phyloP scores from a whole-genome alignment of 2,888 invertebrate species.

The Coelogynopora nodosa region DNA sequence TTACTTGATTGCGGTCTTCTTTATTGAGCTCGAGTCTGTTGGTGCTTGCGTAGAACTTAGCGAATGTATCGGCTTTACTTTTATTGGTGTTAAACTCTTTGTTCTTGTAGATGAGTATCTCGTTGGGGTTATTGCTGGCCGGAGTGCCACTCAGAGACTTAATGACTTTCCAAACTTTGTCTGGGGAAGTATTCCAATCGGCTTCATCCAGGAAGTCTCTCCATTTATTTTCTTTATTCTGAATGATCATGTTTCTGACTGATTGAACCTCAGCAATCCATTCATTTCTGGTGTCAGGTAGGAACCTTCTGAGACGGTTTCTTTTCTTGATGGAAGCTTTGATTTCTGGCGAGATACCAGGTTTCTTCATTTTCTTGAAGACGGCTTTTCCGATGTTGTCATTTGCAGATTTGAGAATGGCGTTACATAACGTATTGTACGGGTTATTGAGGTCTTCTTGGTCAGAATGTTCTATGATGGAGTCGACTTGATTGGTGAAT shows the following conservation, averaged over 20 bases:
- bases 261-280: slow-evolving; percentile 21
- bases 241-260: not conserved
- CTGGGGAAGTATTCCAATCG: slow-evolving; percentile 10
- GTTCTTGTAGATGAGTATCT: not conserved
- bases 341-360: not conserved
- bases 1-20: not conserved
- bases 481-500: not conserved
- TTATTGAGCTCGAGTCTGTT: not conserved
- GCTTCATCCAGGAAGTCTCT: not conserved
- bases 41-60: not conserved
- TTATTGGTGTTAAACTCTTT: not conserved
- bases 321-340: not conserved
- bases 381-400: not conserved
- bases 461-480: not conserved
- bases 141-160: not conserved
- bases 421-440: not conserved
- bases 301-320: not conserved
- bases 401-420: not conserved
- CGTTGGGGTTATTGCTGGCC: not conserved
- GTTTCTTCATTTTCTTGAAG: not conserved
- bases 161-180: slow-evolving; percentile 3
- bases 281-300: not conserved
- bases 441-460: not conserved
- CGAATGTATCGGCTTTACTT: not conserved
- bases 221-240: not conserved